Conservation (phyloP, 2,888 invertebrate genomes). For the Sinohyriopsis cumingii region DNA sequence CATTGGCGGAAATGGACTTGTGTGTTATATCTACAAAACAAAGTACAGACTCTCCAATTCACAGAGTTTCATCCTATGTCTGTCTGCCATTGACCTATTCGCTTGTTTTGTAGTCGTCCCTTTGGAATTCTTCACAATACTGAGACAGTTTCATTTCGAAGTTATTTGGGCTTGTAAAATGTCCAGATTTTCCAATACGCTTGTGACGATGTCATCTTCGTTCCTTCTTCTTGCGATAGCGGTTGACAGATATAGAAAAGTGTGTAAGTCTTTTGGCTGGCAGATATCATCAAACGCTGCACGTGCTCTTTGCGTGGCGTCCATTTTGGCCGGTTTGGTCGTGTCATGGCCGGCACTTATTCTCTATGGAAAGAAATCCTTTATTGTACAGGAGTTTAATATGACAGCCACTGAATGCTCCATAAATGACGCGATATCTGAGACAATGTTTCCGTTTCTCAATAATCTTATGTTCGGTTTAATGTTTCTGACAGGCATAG, state of each 20-base stretch:
- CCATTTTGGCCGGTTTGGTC: constrained; percentile 21
- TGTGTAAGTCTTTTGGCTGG: constrained; percentile 45
- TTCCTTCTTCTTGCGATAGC: constrained; percentile 39
- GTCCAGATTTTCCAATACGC: constrained; percentile 33
- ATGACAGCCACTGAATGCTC: constrained; percentile 49
- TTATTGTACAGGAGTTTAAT: constrained; percentile 15
- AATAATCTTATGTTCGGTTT: constrained; percentile 26
- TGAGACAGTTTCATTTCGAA: constrained; percentile 38
- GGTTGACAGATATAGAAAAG: constrained; percentile 49
- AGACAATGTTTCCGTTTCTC: constrained; percentile 33
- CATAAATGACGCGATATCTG: constrained; percentile 33
- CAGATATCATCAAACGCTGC: constrained; percentile 47
- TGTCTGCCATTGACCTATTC: constrained; percentile 39
- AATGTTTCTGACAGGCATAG: constrained; percentile 29
- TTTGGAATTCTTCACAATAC: constrained; percentile 31
- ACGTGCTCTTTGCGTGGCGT: constrained; percentile 25
- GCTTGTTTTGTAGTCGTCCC: constrained; percentile 41
- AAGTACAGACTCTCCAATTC: constrained; percentile 39
- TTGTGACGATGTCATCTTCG: constrained; percentile 30
- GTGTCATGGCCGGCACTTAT: constrained; percentile 33
- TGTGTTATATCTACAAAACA: constrained; percentile 38
- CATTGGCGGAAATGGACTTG: constrained; percentile 37
- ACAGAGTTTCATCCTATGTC: constrained; percentile 36
- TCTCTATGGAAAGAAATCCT: constrained; percentile 40
- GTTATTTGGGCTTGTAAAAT: constrained; percentile 32